Conservation (phyloP, 2,888 invertebrate genomes). For the Agapetus fuscipes region DNA sequence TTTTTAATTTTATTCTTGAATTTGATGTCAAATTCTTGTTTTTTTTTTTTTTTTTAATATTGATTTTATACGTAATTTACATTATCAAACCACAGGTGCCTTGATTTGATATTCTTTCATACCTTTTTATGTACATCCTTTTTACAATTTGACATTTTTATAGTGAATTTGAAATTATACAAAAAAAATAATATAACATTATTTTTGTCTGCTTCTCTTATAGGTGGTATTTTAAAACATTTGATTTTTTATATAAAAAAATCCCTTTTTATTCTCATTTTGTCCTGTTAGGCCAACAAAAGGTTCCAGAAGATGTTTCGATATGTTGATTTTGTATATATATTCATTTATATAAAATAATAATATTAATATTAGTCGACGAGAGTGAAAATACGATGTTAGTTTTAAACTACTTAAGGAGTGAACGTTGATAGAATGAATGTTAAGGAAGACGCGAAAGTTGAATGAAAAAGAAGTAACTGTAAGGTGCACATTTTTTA, state of each 20-base stretch:
- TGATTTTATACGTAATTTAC: too few relatives aligned
- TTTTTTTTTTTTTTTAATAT: neutral
- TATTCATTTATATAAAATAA: conserved; percentile 12
- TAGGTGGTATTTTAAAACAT: too few relatives aligned
- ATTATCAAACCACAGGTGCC: too few relatives aligned
- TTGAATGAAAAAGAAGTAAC: conserved; percentile 1
- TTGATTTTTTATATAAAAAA: neutral
- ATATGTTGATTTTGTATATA: conserved; percentile 19
- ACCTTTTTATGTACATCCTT: too few relatives aligned
- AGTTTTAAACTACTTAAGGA: conserved; percentile 19
- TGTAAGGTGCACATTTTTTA: conserved; percentile 15
- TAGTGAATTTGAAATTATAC: too few relatives aligned
- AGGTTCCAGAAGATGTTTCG: conserved; percentile 1
- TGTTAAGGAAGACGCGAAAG: neutral
- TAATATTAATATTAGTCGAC: conserved; percentile 11
- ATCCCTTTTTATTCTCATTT: neutral
- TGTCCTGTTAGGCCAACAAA: conserved; percentile 13
- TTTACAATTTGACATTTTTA: too few relatives aligned
- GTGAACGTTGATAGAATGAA: conserved; percentile 3
- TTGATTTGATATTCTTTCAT: too few relatives aligned
- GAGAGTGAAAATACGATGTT: conserved; percentile 9
- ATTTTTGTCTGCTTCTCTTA: too few relatives aligned
- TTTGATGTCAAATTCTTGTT: neutral
- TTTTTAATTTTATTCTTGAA: neutral
- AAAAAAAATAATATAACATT: too few relatives aligned